Conservation (phyloP, 23 tunicate genomes). For the Ciona savignyi region DNA sequence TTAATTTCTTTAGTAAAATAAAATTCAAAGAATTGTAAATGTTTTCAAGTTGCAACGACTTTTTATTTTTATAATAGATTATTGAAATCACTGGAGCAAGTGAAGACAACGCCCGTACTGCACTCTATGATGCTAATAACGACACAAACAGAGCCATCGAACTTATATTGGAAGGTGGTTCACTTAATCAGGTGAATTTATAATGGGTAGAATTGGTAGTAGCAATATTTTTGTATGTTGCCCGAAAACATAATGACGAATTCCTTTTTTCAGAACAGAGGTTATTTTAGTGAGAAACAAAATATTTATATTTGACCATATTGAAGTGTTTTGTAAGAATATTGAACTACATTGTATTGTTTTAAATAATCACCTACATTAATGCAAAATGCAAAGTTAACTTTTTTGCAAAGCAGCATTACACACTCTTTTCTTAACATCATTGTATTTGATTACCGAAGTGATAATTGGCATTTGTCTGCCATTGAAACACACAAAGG, state of each 20-base stretch:
- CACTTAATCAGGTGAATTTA: conserved; percentile 34
- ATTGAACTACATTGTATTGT: too few species aligned
- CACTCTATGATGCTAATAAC: conserved; percentile 74
- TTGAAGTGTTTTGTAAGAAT: too few species aligned
- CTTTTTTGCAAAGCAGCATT: too few species aligned
- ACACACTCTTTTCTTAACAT: too few species aligned
- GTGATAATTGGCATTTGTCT: too few species aligned
- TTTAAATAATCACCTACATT: too few species aligned
- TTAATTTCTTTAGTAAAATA: too few species aligned
- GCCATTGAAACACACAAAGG: too few species aligned
- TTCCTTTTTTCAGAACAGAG: neutral
- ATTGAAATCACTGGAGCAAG: conserved; percentile 80
- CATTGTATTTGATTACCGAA: too few species aligned
- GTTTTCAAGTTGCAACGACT: neutral
- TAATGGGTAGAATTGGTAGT: neutral
- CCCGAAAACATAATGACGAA: neutral
- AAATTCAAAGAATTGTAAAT: too few species aligned
- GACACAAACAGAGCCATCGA: conserved; percentile 90
- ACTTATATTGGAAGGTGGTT: conserved; percentile 53
- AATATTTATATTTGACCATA: too few species aligned
- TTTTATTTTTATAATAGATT: conserved; percentile 27
- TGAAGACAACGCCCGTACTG: conserved; percentile 76
- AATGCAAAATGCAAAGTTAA: too few species aligned
- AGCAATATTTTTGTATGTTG: neutral
- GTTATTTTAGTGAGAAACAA: neutral